Conservation (phyloP, 1,140 invertebrate genomes). For the Adelges cooleyi region DNA sequence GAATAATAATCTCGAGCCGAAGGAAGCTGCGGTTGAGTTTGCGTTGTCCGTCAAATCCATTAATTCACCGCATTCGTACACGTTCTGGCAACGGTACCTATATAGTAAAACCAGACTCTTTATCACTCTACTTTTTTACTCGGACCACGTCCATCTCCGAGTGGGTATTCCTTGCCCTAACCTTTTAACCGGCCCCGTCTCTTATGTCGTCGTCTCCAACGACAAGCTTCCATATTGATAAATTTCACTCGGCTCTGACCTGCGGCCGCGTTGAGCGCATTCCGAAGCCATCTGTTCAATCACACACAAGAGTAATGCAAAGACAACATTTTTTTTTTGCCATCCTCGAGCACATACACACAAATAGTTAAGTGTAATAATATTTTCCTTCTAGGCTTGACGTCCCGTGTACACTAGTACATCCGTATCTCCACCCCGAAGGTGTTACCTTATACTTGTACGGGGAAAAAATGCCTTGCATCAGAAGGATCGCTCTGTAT, state of each 20-base stretch:
- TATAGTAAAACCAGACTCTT: slow-evolving; percentile 18
- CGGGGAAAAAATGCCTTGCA: no score
- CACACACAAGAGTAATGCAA: not conserved
- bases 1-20: no score
- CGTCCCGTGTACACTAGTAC: no score
- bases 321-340: no score
- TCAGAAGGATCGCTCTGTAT: no score
- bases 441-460: no score
- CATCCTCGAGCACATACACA: no score
- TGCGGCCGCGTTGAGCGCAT: not conserved
- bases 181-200: not conserved
- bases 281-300: slow-evolving; percentile 25
- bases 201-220: no score
- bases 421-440: no score
- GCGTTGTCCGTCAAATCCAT: not conserved
- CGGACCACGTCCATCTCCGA: not conserved
- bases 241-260: slow-evolving; percentile 26
- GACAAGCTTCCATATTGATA: slow-evolving; percentile 20
- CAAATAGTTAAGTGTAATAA: no score
- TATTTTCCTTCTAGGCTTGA: no score
- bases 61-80: not conserved
- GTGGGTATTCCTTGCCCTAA: not conserved
- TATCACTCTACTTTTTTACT: not conserved
- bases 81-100: not conserved
- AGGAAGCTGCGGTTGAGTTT: no score